These are phyloP conservation scores for Saturnia pavonia DNA, from an alignment of 2,888 invertebrate genomes.

Conservation along the genomic window DNA sequence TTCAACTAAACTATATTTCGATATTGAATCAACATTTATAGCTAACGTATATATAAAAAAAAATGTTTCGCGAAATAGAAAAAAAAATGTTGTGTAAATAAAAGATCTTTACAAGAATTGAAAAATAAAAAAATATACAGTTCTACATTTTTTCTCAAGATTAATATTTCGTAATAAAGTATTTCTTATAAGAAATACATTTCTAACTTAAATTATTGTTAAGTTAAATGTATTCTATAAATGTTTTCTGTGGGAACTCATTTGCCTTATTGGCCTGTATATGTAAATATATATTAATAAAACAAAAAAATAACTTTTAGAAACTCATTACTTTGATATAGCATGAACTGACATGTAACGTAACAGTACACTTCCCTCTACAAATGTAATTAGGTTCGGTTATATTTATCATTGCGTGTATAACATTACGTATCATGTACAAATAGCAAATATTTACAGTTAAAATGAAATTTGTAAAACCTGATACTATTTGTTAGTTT, in stretches of 20 bases:
- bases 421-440: neutral
- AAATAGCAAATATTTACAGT: neutral
- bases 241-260: too few relatives aligned
- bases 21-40: neutral
- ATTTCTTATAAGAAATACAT: too few relatives aligned
- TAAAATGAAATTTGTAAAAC: neutral
- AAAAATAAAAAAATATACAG: neutral
- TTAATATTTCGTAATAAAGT: too few relatives aligned
- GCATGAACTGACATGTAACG: neutral
- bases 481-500: neutral
- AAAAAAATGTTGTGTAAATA: neutral
- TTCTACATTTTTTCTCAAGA: too few relatives aligned
- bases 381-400: neutral
- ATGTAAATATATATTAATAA: neutral
- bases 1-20: conserved; percentile 10
- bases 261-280: too few relatives aligned
- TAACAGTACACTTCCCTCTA: neutral
- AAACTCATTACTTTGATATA: neutral
- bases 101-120: neutral
- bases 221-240: too few relatives aligned
- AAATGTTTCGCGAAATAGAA: neutral
- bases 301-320: neutral
- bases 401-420: neutral
- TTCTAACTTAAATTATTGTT: too few relatives aligned
- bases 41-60: neutral